These are phyloP conservation scores for Sthenelais limicola DNA, from an alignment of 2,888 invertebrate species.

Conservation along the genomic window DNA sequence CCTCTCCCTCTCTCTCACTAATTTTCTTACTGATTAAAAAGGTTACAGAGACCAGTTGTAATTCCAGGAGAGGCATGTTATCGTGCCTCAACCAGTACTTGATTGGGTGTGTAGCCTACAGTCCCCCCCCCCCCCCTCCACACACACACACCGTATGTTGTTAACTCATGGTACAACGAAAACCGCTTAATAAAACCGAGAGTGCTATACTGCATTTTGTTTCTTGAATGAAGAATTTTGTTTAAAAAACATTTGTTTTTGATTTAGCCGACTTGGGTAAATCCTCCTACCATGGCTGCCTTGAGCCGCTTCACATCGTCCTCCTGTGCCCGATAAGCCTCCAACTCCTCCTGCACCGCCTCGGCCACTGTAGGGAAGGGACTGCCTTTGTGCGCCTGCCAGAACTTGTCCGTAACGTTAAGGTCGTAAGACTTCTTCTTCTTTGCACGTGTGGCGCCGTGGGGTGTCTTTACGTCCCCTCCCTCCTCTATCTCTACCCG, in stretches of 20 bases:
- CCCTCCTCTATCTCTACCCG: conserved; percentile 83
- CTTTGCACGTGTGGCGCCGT: conserved; percentile 63
- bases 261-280: background rate
- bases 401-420: conserved; percentile 90
- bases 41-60: too few relatives aligned
- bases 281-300: conserved; percentile 82
- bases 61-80: too few relatives aligned
- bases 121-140: too few relatives aligned
- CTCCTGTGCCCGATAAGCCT: conserved; percentile 93
- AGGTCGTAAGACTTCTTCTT: conserved; percentile 90
- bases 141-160: too few relatives aligned
- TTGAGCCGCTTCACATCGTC: conserved; percentile 97
- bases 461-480: conserved; percentile 61
- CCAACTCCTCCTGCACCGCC: conserved; percentile 97
- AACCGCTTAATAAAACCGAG: too few relatives aligned
- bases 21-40: too few relatives aligned
- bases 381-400: conserved; percentile 91
- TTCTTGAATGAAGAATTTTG: too few relatives aligned
- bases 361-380: conserved; percentile 87
- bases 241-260: conserved; percentile 2
- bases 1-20: too few relatives aligned
- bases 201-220: too few relatives aligned
- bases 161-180: too few relatives aligned
- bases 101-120: too few relatives aligned
- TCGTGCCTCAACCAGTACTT: too few relatives aligned